phyloP scores from a whole-genome alignment of 2,797 vertebrate genomes.

The Acipenser transmontanus region DNA sequence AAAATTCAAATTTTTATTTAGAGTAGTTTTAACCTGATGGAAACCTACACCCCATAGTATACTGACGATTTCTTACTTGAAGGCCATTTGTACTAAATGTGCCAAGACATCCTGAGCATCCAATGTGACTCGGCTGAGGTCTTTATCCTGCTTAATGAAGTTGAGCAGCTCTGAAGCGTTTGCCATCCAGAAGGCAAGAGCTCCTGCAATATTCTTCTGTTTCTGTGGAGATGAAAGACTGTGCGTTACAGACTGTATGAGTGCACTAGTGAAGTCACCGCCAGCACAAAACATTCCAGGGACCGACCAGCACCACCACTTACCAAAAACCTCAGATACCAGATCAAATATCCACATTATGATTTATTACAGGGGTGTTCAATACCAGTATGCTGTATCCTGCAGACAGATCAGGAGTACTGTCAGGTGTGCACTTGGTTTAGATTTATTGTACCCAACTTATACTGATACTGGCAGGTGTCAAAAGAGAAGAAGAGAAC shows the following conservation, averaged over 20 bases:
- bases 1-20: no score
- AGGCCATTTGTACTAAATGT: slow-evolving; percentile 77
- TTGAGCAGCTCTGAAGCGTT: slow-evolving; percentile 87
- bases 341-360: slow-evolving; percentile 20
- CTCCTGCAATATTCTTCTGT: slow-evolving; percentile 75
- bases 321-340: slow-evolving; percentile 54
- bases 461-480: no score
- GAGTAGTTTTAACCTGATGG: no score
- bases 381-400: no score
- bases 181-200: slow-evolving; percentile 90
- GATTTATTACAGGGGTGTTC: no score
- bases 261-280: slow-evolving; percentile 28
- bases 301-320: slow-evolving; percentile 76
- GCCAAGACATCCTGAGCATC: slow-evolving; percentile 78
- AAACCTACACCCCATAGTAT: background rate
- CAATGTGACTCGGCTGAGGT: slow-evolving; percentile 70
- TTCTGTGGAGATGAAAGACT: slow-evolving; percentile 57
- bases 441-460: no score
- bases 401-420: no score
- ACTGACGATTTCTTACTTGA: slow-evolving; percentile 63
- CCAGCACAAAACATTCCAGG: slow-evolving; percentile 60
- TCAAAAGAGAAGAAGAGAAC: no score
- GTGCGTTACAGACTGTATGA: slow-evolving; percentile 15
- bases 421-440: no score
- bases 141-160: slow-evolving; percentile 81